Conservation (phyloP, 1,140 invertebrate genomes). For the Danaus melanippus region DNA sequence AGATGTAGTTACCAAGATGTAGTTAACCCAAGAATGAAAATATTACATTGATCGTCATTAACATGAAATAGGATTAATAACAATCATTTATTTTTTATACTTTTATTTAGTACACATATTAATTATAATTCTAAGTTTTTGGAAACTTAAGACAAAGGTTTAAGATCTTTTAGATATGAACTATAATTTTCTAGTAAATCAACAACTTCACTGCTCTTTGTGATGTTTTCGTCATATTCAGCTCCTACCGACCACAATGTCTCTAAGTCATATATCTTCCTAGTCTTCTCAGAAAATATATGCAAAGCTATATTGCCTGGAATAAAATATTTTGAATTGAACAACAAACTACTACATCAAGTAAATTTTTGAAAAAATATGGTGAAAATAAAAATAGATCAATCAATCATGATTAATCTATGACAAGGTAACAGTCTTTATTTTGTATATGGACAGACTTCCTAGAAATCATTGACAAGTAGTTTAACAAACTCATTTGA, state of each 20-base stretch:
- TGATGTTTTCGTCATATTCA: constrained; percentile 82
- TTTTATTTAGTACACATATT: neutral
- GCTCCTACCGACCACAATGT: constrained; percentile 90
- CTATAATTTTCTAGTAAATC: constrained; percentile 78
- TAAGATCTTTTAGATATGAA: constrained; percentile 74
- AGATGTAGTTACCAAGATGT: too few species aligned
- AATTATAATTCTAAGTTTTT: too few species aligned
- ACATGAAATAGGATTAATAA: too few species aligned
- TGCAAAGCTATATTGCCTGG: constrained; percentile 93
- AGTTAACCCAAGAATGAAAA: too few species aligned
- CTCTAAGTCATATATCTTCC: constrained; percentile 89
- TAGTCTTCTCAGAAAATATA: constrained; percentile 81
- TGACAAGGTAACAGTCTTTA: too few species aligned
- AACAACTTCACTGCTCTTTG: constrained; percentile 72
- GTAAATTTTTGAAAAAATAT: constrained; percentile 8
- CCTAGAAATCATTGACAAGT: too few species aligned
- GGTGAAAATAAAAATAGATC: too few species aligned
- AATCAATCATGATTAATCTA: too few species aligned
- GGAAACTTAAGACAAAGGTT: constrained; percentile 56
- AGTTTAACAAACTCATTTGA: too few species aligned
- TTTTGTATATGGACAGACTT: too few species aligned
- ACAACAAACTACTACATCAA: constrained; percentile 1
- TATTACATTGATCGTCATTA: too few species aligned
- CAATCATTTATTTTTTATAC: too few species aligned
- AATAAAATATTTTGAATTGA: constrained; percentile 28